Evolutionary conservation across 2,797 vertebrate genomes (phyloP).

Genomic region (Cyclura pinguis): DNA sequence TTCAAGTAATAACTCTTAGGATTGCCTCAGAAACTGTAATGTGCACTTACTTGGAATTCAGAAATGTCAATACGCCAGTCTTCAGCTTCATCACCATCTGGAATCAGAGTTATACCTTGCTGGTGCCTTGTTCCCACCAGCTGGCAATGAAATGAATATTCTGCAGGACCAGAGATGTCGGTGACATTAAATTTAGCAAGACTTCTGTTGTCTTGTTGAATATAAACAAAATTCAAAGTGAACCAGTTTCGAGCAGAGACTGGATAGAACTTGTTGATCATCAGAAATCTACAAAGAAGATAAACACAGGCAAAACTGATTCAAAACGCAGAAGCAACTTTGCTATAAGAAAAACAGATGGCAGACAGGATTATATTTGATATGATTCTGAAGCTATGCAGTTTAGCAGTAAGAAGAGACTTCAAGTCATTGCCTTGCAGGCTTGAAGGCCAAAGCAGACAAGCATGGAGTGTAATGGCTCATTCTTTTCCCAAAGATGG

Average conservation of each 20-base stretch:
- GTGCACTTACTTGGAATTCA: too few relatives aligned
- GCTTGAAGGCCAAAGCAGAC: not conserved
- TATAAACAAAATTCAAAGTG: conserved; percentile 77
- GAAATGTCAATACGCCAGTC: conserved; percentile 74
- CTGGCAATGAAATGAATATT: conserved; percentile 86
- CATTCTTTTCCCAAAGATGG: not conserved
- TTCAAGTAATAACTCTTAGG: conserved; percentile 73
- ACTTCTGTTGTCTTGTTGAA: conserved; percentile 72
- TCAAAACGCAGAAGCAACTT: conserved; percentile 22
- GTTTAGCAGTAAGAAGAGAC: not conserved
- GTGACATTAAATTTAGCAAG: conserved; percentile 76
- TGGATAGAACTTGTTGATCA: conserved; percentile 76
- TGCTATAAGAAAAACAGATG: not conserved
- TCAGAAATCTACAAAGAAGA: conserved; percentile 79
- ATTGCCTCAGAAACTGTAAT: conserved; percentile 59
- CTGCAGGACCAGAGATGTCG: conserved; percentile 80
- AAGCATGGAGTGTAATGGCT: not conserved
- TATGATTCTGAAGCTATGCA: not conserved
- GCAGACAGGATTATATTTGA: not conserved
- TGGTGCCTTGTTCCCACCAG: conserved; percentile 79
- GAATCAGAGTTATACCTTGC: conserved; percentile 75
- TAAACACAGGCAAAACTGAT: conserved; percentile 50
- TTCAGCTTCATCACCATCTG: conserved; percentile 67
- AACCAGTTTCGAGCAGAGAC: conserved; percentile 79
- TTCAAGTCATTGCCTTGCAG: not conserved